Base-by-base conservation (phyloP, 2,797 vertebrate genomes). In the Peromyscus aztecus region DNA sequence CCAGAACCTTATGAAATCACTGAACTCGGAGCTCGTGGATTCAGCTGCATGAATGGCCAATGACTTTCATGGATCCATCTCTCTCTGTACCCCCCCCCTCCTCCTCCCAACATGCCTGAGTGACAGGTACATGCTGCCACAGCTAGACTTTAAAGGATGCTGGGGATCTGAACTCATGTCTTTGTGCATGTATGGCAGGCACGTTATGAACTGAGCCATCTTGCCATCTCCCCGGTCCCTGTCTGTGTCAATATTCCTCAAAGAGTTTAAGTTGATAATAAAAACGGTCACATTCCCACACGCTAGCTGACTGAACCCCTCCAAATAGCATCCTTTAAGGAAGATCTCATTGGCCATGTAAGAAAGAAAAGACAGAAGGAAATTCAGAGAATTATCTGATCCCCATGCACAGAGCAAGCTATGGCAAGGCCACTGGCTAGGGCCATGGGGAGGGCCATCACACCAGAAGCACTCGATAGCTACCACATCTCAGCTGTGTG, bases 221-320 rank as follows among this genome's bases (percentile, higher is more conserved):
- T 43, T 9, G 14, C 24, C 85, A 40, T 37, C 52, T 59, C 24
- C 49, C 34, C 12, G 6, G 19, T 12, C 43, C 69, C 52, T 43
- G 24, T 23, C n/a, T 57, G 31, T 16, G 24, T 21, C 37, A 37
- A 7, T 40, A 37, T 23, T 9, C 71, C 71, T n/a, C 17, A 82
- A 43, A 82, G 10, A 43, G 61, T 89, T 81, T 80, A 61, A 31
- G 40, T 88, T 96, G n/a, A 91, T 75, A 67, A 67, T 91, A 65
- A 82, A 43, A 82, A 89, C 23, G 65, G 40, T 29, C 6, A 11
- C 37, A 80, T 34, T 82, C 24, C 16, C 59, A 75, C 46, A 12
- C n/a, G 19, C 21, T n/a, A 63, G n/a, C 29, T 55, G 52, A 78
- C 24, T 4, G 43, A 37, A 96, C 46, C 65, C 61, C 61, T 46